Evolutionary conservation across 2,888 invertebrate species (phyloP).

Genomic region (Sinelater perroti): DNA sequence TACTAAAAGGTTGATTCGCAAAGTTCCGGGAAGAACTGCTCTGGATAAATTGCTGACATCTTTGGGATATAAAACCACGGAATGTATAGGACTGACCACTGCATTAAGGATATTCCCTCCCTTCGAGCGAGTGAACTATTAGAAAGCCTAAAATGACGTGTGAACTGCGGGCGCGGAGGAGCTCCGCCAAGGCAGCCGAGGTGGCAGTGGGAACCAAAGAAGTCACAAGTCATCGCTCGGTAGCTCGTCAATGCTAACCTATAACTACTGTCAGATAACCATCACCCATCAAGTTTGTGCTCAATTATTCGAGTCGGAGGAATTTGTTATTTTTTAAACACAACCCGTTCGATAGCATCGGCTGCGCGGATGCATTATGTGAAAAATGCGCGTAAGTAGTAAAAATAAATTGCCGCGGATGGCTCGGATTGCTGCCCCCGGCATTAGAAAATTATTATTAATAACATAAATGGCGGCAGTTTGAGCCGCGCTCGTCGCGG

Average conservation of each 20-base stretch:
- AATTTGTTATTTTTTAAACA: conserved; percentile 44
- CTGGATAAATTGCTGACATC: too few species aligned
- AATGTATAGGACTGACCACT: too few species aligned
- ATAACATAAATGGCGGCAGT: neutral
- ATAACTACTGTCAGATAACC: conserved; percentile 54
- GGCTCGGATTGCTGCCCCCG: neutral
- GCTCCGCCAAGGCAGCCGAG: conserved; percentile 4
- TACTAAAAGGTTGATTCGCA: too few species aligned
- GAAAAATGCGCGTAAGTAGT: neutral
- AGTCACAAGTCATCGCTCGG: conserved; percentile 46
- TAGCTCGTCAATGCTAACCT: conserved; percentile 52
- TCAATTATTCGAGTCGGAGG: conserved; percentile 48
- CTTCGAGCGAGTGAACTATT: too few species aligned
- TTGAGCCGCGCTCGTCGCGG: neutral
- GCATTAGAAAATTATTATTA: neutral
- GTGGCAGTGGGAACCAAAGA: conserved; percentile 42
- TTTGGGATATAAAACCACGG: too few species aligned
- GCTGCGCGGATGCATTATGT: conserved; percentile 5
- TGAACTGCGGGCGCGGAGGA: conserved; percentile 16
- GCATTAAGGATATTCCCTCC: too few species aligned
- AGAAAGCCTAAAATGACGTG: too few species aligned
- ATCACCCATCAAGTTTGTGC: conserved; percentile 49
- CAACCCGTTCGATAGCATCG: conserved; percentile 40
- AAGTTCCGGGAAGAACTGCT: too few species aligned
- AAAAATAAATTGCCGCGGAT: conserved; percentile 4